A percentile compares a stretch with the other conserved stretches of the same genome.
These are phyloP conservation scores for Luperina testacea DNA, from an alignment of 2,888 invertebrate genomes.

Conservation along the genomic window DNA sequence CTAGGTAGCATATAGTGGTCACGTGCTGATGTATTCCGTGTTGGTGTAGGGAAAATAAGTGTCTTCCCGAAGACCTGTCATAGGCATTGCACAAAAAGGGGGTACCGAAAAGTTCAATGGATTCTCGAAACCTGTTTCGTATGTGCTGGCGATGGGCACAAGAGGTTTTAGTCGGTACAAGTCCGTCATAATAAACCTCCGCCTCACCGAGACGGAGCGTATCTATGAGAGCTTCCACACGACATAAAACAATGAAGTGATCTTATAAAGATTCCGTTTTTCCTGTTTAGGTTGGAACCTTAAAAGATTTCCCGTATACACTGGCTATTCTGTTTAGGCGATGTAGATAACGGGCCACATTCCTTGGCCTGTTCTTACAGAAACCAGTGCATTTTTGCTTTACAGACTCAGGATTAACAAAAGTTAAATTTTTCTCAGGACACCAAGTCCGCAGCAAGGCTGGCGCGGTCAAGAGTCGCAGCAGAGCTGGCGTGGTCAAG, in stretches of 20 bases:
- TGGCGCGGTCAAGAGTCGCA: constrained; percentile 90
- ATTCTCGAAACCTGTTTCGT: not conserved
- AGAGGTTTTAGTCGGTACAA: not conserved
- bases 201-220: not conserved
- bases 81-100: not conserved
- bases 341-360: not conserved
- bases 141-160: not conserved
- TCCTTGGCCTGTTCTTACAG: not conserved
- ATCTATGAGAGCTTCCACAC: not conserved
- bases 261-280: not conserved
- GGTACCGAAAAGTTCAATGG: not conserved
- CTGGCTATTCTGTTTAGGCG: not conserved
- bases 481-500: constrained; percentile 86
- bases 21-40: not conserved
- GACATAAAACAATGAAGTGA: not conserved
- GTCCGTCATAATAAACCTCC: no score
- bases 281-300: not conserved
- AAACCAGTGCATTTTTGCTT: not conserved
- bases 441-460: constrained; percentile 88
- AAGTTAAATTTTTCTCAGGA: constrained; percentile 70
- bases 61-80: not conserved
- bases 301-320: not conserved
- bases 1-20: not conserved
- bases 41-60: no score
- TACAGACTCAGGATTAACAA: not conserved